Base-by-base conservation (phyloP, 2,888 invertebrate genomes). In the Pachydiplax longipennis region DNA sequence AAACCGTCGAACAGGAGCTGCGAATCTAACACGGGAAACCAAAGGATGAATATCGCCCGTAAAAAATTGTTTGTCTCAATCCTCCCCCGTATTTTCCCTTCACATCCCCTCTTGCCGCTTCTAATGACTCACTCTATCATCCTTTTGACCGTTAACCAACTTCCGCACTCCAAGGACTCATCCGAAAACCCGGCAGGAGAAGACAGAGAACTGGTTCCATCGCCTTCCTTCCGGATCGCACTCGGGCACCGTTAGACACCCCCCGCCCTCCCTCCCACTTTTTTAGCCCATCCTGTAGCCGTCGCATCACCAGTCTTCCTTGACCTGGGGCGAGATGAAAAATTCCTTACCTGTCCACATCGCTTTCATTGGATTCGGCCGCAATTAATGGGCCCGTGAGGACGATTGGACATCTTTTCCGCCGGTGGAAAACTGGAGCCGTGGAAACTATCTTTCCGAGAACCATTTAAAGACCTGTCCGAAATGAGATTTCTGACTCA, bases 211-310 rank as follows among this genome's bases (percentile, higher is more conserved):
- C 87, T 87, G 87, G 87, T 87, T 87, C 65, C 61, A 58, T 53
- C 31, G 83, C 87, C 87, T 87, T 87, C 83, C 83, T 83, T 83
- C 83, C 83, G 83, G 83, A 83, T 58, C 82, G 48, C 82, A 31
- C 25, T 3, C 58, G 35, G 58, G 35, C 58, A 83, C 83, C 83
- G 83, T 83, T 83, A 83, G 44, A 13, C 53, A 48, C 40, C 35
- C 10, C 53, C 82, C 25, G 25, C 40, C 81, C 22, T 10, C 80
- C 40, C 40, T 5, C n/a, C 22, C 8, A 44, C 81, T n/a, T 15
- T 25, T 48, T 44, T 48, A 13, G 22, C 48, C 82, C 48, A 25
- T 31, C 25, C n/a, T 44, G 44, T 44, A 44, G 44, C 8, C 82
- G 44, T n/a, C 48, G 44, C 48, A 25, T 44, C 81, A 25, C 40